Percentiles rank a stretch among this genome's conserved stretches.
phyloP scores from a whole-genome alignment of 1,140 invertebrate species.

The Drosophila nigrodunni region DNA sequence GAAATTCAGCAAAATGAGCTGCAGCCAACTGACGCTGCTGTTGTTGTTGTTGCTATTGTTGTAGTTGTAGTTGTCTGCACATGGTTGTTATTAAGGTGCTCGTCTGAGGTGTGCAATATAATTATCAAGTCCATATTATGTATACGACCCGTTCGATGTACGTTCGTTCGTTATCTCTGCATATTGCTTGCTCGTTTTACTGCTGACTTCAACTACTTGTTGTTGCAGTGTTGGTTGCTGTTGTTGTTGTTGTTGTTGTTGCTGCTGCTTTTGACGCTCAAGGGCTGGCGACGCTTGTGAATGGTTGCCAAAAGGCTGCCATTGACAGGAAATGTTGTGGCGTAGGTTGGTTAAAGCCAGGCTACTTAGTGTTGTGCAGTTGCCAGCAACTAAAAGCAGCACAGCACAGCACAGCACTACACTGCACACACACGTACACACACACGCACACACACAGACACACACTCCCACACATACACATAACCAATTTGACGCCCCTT shows the following conservation, averaged over 20 bases:
- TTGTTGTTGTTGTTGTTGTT: conserved; percentile 17
- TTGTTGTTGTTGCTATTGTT: conserved; percentile 12
- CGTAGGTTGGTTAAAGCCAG: conserved; percentile 36
- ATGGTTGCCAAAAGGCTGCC: conserved; percentile 47
- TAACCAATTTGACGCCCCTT: conserved; percentile 21
- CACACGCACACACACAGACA: conserved; percentile 6
- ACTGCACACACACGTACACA: conserved; percentile 22
- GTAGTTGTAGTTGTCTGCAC: conserved; percentile 3
- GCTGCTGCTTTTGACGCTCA: conserved; percentile 21
- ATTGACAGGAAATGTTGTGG: conserved; percentile 59
- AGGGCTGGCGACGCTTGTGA: conserved; percentile 31
- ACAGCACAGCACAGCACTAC: not conserved
- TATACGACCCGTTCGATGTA: conserved; percentile 15
- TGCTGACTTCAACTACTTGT: conserved; percentile 28
- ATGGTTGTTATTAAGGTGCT: conserved; percentile 26
- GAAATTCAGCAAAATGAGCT: conserved; percentile 35
- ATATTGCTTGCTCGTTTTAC: not conserved
- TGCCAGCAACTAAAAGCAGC: conserved; percentile 25
- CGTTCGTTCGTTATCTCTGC: no score
- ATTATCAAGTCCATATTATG: conserved; percentile 35
- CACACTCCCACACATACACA: conserved; percentile 11
- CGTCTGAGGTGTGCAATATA: conserved; percentile 37
- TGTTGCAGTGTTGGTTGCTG: conserved; percentile 14
- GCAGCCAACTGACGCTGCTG: not conserved
- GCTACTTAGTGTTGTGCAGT: conserved; percentile 61